These are phyloP conservation scores for Vireo griseus DNA, from an alignment of 2,797 vertebrate species.

Conservation along the genomic window DNA sequence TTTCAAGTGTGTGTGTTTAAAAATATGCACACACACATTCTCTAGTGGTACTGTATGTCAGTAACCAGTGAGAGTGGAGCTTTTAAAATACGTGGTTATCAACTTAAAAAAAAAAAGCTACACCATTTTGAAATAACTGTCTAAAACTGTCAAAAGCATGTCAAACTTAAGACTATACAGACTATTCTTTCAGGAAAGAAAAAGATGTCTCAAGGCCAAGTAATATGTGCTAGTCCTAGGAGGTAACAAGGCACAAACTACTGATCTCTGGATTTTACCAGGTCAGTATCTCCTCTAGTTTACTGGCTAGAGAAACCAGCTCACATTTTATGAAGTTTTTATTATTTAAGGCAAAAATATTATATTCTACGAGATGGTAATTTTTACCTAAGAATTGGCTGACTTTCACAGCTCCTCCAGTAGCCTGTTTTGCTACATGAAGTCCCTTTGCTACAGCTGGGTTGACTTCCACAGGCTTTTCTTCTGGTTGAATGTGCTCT, in stretches of 20 bases:
- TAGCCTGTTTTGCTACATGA: constrained; percentile 93
- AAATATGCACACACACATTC: neutral
- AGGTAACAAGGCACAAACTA: neutral
- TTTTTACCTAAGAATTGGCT: constrained; percentile 93
- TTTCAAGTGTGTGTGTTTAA: neutral
- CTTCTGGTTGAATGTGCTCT: constrained; percentile 94
- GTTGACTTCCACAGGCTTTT: constrained; percentile 89
- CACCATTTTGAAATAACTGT: neutral
- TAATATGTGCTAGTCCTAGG: neutral
- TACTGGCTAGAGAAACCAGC: neutral
- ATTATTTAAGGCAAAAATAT: neutral
- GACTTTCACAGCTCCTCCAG: constrained; percentile 95
- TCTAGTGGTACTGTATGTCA: neutral
- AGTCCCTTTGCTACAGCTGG: constrained; percentile 89
- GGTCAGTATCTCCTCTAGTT: neutral
- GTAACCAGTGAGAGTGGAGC: neutral
- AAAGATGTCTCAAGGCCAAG: neutral
- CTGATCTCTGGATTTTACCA: neutral
- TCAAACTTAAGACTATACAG: neutral
- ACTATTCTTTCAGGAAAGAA: neutral
- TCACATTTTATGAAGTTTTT: neutral
- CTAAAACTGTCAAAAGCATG: neutral
- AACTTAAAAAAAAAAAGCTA: neutral
- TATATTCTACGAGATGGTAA: neutral
- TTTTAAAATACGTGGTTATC: neutral